phyloP scores from a whole-genome alignment of 1,140 invertebrate species.

The Caerostris darwini region DNA sequence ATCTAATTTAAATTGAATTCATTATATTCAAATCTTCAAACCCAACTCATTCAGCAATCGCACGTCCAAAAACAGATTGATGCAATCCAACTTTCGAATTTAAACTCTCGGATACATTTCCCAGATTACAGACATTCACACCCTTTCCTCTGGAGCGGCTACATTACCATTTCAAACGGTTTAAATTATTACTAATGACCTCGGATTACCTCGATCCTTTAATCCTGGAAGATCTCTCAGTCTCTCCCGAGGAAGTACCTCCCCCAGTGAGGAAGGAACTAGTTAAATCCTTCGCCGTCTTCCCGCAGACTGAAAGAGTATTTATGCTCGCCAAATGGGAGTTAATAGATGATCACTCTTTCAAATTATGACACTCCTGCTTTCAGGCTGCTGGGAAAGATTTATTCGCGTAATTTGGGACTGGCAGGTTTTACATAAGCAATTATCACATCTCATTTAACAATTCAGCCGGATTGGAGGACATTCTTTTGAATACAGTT shows the following conservation, averaged over 20 bases:
- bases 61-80: no score
- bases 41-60: no score
- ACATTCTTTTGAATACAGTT: no score
- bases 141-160: not conserved
- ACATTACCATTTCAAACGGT: not conserved
- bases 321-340: not conserved
- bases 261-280: not conserved
- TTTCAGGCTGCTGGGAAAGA: not conserved
- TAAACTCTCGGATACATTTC: not conserved
- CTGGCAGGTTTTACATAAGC: no score
- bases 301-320: not conserved
- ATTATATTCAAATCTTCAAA: no score
- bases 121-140: not conserved
- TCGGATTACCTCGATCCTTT: not conserved
- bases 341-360: not conserved
- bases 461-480: no score
- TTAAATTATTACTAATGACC: conserved; percentile 43
- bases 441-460: no score
- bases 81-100: not conserved
- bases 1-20: no score
- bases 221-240: not conserved
- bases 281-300: not conserved
- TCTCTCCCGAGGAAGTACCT: not conserved
- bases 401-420: not conserved
- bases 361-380: not conserved